Conservation (phyloP, 2,113 vertebrate species). For the Pyxicephalus adspersus region DNA sequence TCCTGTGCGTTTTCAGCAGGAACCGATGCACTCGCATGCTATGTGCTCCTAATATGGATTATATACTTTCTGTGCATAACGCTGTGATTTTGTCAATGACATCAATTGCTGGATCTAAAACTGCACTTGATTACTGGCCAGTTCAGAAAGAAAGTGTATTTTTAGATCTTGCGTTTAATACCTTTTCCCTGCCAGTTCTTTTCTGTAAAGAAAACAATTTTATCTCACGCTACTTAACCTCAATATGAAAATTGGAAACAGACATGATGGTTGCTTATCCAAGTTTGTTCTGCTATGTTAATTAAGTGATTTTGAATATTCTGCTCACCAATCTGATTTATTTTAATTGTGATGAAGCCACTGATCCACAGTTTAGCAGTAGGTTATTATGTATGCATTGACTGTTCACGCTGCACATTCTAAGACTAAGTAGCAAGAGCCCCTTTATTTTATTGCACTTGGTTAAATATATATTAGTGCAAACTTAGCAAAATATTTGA, state of each 20-base stretch:
- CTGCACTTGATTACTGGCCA: slow-evolving; percentile 7
- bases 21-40: neutral
- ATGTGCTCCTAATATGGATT: neutral
- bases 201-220: slow-evolving; percentile 42
- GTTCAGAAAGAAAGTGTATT: slow-evolving; percentile 34
- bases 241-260: slow-evolving; percentile 44
- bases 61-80: neutral
- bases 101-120: slow-evolving; percentile 25
- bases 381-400: neutral
- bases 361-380: neutral
- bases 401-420: neutral
- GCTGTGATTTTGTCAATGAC: slow-evolving; percentile 28
- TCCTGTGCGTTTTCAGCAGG: neutral
- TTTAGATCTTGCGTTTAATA: slow-evolving; percentile 42
- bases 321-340: slow-evolving; percentile 37
- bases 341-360: slow-evolving; percentile 34
- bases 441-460: too few relatives aligned
- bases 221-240: slow-evolving; percentile 52
- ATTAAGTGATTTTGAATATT: slow-evolving; percentile 32
- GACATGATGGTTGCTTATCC: slow-evolving; percentile 20
- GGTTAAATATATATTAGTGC: too few relatives aligned
- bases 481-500: too few relatives aligned
- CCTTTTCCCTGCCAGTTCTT: slow-evolving; percentile 25
- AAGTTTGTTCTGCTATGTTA: slow-evolving; percentile 26
- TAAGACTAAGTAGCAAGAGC: too few relatives aligned